These are phyloP conservation scores for Galeopsomyia nigrocyanea DNA, from an alignment of 2,888 invertebrate species.

Conservation along the genomic window DNA sequence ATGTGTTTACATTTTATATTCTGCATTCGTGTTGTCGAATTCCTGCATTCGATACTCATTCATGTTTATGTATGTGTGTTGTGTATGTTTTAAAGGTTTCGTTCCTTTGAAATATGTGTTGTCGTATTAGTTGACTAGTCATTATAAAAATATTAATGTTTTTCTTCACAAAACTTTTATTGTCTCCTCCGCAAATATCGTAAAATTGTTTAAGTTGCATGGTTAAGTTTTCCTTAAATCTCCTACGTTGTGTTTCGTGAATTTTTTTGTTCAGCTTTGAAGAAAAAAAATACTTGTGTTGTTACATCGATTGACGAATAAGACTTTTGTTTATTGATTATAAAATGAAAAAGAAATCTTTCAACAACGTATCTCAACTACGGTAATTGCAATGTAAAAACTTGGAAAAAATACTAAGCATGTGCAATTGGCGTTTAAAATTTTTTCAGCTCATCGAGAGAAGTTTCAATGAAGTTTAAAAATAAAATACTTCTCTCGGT, in stretches of 20 bases:
- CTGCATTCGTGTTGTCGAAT: slow-evolving; percentile 47
- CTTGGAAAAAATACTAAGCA: slow-evolving; percentile 38
- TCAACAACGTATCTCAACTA: no score
- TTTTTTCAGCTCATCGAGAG: slow-evolving; percentile 30
- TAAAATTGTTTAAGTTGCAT: slow-evolving; percentile 64
- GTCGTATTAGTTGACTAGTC: slow-evolving; percentile 41
- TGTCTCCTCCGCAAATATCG: slow-evolving; percentile 42
- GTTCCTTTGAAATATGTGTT: slow-evolving; percentile 32
- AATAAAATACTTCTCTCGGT: slow-evolving; percentile 35
- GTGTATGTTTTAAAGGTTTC: slow-evolving; percentile 35
- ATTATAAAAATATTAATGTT: slow-evolving; percentile 31
- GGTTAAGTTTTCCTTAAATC: slow-evolving; percentile 67
- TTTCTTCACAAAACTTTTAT: slow-evolving; percentile 42
- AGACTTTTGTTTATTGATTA: slow-evolving; percentile 36
- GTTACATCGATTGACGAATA: slow-evolving; percentile 39
- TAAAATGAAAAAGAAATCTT: slow-evolving; percentile 5
- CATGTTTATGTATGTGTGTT: slow-evolving; percentile 31
- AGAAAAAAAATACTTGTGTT: slow-evolving; percentile 57
- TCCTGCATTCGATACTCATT: slow-evolving; percentile 46
- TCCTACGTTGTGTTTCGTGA: slow-evolving; percentile 75
- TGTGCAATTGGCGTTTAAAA: slow-evolving; percentile 30
- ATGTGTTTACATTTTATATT: slow-evolving; percentile 42
- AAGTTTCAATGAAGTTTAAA: background rate
- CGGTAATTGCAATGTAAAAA: slow-evolving; percentile 1
- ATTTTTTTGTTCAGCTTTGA: slow-evolving; percentile 73